phyloP scores from a whole-genome alignment of 2,888 invertebrate genomes.

The Magallana nippona region DNA sequence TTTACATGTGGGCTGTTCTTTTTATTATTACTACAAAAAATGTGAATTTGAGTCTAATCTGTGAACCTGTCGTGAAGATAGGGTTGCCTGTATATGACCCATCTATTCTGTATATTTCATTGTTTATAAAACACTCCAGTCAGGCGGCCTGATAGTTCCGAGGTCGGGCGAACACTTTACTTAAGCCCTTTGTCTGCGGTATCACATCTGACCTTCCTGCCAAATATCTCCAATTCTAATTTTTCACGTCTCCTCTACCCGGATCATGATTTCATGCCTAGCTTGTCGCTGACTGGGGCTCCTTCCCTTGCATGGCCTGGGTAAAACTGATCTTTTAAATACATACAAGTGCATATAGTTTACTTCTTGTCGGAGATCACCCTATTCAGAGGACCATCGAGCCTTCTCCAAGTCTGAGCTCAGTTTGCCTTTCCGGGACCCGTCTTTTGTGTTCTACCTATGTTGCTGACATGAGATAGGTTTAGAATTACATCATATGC shows the following conservation, averaged over 20 bases:
- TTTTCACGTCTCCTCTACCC: slow-evolving; percentile 36
- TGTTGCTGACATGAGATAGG: not conserved
- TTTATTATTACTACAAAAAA: not conserved
- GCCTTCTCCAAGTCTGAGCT: not conserved
- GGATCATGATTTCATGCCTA: slow-evolving; percentile 38
- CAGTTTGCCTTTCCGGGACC: not conserved
- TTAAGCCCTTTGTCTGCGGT: slow-evolving; percentile 35
- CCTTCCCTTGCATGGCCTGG: slow-evolving; percentile 3
- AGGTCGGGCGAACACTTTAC: slow-evolving; percentile 36
- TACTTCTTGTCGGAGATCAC: not conserved
- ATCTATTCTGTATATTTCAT: slow-evolving; percentile 37
- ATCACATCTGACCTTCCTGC: slow-evolving; percentile 26
- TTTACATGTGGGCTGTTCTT: not conserved
- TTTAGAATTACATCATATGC: slow-evolving; percentile 6
- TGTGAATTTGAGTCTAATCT: slow-evolving; percentile 41
- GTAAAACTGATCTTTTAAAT: slow-evolving; percentile 34
- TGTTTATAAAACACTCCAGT: slow-evolving; percentile 43
- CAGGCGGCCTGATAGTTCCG: slow-evolving; percentile 33
- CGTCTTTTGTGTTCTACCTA: not conserved
- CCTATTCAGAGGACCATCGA: slow-evolving; percentile 12
- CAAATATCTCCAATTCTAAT: slow-evolving; percentile 31
- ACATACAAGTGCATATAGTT: slow-evolving; percentile 22
- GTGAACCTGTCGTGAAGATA: slow-evolving; percentile 32
- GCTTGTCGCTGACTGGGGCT: slow-evolving; percentile 15
- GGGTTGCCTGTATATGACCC: slow-evolving; percentile 3